Conservation (phyloP, 2,797 vertebrate genomes). For the Sarcophilus harrisii region DNA sequence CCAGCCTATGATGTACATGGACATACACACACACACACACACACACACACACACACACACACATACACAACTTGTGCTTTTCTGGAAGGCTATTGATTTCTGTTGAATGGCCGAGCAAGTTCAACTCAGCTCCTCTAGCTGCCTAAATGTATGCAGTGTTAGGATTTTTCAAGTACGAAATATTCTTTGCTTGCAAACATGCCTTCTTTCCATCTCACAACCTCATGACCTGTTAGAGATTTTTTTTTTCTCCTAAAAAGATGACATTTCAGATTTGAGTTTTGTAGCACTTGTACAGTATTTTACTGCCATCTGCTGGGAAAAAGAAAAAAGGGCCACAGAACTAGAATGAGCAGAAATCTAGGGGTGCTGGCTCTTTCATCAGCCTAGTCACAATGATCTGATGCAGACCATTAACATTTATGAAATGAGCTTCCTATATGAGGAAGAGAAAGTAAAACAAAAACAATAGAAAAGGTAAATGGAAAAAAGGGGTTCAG, state of each 20-base stretch:
- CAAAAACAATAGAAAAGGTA: not conserved
- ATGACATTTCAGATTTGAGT: slow-evolving; percentile 56
- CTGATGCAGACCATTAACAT: not conserved
- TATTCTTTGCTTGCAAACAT: slow-evolving; percentile 74
- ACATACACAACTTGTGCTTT: not conserved
- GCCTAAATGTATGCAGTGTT: slow-evolving; percentile 58
- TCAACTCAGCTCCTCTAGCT: slow-evolving; percentile 51
- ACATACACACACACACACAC: slow-evolving; percentile 11
- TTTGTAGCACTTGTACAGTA: slow-evolving; percentile 41
- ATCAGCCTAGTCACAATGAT: slow-evolving; percentile 2
- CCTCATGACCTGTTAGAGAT: slow-evolving; percentile 58
- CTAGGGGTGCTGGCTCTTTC: not conserved
- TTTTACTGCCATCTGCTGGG: slow-evolving; percentile 81
- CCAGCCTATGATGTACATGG: not conserved
- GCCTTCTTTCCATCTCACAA: slow-evolving; percentile 50
- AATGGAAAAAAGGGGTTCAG: not conserved
- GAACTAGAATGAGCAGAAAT: slow-evolving; percentile 29
- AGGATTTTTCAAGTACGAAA: slow-evolving; percentile 62
- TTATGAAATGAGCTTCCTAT: not conserved
- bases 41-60: slow-evolving; percentile 35
- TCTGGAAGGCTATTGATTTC: slow-evolving; percentile 57
- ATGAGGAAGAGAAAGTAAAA: not conserved
- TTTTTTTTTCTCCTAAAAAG: slow-evolving; percentile 21
- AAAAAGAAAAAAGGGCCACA: not conserved
- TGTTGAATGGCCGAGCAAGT: slow-evolving; percentile 47